Percentiles rank a stretch among this genome's conserved stretches.
Evolutionary conservation across 2,113 vertebrate genomes (phyloP).

Genomic region (Hemicordylus capensis): DNA sequence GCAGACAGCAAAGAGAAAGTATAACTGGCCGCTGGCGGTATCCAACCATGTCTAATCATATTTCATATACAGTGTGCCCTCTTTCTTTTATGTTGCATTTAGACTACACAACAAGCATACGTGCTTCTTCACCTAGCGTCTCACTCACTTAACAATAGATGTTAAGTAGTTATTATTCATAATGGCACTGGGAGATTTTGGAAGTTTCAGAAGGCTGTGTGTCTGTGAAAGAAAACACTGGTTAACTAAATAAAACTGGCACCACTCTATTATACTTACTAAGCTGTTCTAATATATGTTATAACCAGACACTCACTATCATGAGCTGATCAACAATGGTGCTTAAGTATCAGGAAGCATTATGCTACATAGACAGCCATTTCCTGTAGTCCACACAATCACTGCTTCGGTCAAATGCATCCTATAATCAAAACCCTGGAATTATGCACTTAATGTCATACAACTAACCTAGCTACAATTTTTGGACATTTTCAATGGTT

Average conservation of each 20-base stretch:
- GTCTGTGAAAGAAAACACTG: background rate
- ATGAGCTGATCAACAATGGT: conserved; percentile 66
- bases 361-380: conserved; percentile 62
- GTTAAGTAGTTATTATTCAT: conserved; percentile 16
- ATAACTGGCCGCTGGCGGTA: conserved; percentile 71
- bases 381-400: conserved; percentile 48
- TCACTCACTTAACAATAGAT: conserved; percentile 70
- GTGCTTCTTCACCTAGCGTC: conserved; percentile 78
- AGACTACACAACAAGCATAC: conserved; percentile 68
- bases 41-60: conserved; percentile 80
- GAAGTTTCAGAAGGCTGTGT: conserved; percentile 28
- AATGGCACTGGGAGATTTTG: conserved; percentile 19
- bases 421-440: conserved; percentile 26
- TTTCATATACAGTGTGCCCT: conserved; percentile 77
- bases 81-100: conserved; percentile 74
- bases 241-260: rapidly evolving
- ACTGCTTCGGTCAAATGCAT: conserved; percentile 27
- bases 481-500: conserved; percentile 35
- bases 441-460: conserved; percentile 18
- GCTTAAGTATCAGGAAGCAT: conserved; percentile 66
- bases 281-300: conserved; percentile 48
- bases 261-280: conserved; percentile 19
- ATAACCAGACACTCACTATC: conserved; percentile 59
- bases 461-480: background rate
- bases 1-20: conserved; percentile 81